Conservation (phyloP, 2,797 vertebrate species). For the Mastacembelus armatus region DNA sequence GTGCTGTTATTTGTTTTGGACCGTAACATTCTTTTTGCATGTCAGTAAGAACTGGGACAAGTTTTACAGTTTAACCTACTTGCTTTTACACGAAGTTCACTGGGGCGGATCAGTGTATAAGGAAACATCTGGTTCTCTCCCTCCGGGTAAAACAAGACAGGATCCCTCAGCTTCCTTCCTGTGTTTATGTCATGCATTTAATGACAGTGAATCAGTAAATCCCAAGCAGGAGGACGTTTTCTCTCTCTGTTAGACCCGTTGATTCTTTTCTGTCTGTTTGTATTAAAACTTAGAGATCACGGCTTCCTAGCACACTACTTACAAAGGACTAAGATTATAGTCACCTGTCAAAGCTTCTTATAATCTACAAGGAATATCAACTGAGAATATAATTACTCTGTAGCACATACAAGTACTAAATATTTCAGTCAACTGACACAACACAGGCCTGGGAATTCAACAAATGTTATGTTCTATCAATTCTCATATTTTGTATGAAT, state of each 20-base stretch:
- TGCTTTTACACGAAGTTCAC: not conserved
- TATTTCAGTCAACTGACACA: too few species aligned
- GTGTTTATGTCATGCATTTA: constrained; percentile 64
- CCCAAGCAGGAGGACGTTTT: constrained; percentile 12
- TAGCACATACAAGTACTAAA: not conserved
- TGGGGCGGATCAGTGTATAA: not conserved
- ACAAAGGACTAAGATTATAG: constrained; percentile 22
- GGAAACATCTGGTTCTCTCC: constrained; percentile 56
- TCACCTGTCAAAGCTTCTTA: constrained; percentile 31
- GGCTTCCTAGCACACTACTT: not conserved
- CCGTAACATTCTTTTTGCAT: not conserved
- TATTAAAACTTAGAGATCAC: not conserved
- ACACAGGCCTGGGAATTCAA: too few species aligned
- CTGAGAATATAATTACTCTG: constrained; percentile 4
- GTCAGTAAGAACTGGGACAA: not conserved
- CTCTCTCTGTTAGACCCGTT: not conserved
- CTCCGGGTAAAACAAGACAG: constrained; percentile 16
- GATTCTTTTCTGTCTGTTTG: constrained; percentile 5
- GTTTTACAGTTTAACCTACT: not conserved
- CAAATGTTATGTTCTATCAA: too few species aligned
- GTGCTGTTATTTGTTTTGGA: not conserved
- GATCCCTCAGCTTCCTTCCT: constrained; percentile 70
- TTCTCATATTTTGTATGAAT: too few species aligned
- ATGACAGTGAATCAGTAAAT: constrained; percentile 44
- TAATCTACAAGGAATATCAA: constrained; percentile 51